phyloP scores from a whole-genome alignment of 2,888 invertebrate species.

The Agapetus fuscipes region DNA sequence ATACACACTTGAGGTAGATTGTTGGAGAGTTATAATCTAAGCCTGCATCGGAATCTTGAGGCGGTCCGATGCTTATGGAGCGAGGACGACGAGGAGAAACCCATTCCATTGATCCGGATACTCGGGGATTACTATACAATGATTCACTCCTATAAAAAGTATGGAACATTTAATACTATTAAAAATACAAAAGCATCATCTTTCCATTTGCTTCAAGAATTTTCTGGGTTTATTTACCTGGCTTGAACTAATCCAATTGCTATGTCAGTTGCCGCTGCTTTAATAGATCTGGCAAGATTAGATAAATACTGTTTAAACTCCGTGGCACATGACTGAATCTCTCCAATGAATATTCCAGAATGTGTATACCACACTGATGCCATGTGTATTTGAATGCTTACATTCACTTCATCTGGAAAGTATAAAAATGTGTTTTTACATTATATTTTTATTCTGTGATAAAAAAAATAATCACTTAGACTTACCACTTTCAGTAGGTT shows the following conservation, averaged over 20 bases:
- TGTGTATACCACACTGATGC: slow-evolving; percentile 93
- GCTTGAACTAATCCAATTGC: slow-evolving; percentile 81
- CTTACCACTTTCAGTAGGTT: neutral
- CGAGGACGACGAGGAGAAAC: slow-evolving; percentile 36
- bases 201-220: neutral
- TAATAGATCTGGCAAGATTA: slow-evolving; percentile 75
- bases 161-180: neutral
- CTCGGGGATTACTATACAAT: slow-evolving; percentile 46
- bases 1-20: slow-evolving; percentile 15
- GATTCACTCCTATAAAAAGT: slow-evolving; percentile 39
- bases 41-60: slow-evolving; percentile 21
- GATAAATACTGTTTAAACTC: slow-evolving; percentile 85
- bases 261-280: slow-evolving; percentile 88
- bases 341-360: slow-evolving; percentile 75
- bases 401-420: slow-evolving; percentile 28
- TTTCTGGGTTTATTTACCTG: no score
- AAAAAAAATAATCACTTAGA: neutral
- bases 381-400: slow-evolving; percentile 49
- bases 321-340: slow-evolving; percentile 78
- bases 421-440: neutral
- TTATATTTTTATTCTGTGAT: neutral
- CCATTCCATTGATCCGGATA: slow-evolving; percentile 39
- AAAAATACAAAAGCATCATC: neutral
- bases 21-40: slow-evolving; percentile 10
- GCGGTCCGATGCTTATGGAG: slow-evolving; percentile 33